phyloP scores from a whole-genome alignment of 1,140 invertebrate species.

The Drosophila sp. region DNA sequence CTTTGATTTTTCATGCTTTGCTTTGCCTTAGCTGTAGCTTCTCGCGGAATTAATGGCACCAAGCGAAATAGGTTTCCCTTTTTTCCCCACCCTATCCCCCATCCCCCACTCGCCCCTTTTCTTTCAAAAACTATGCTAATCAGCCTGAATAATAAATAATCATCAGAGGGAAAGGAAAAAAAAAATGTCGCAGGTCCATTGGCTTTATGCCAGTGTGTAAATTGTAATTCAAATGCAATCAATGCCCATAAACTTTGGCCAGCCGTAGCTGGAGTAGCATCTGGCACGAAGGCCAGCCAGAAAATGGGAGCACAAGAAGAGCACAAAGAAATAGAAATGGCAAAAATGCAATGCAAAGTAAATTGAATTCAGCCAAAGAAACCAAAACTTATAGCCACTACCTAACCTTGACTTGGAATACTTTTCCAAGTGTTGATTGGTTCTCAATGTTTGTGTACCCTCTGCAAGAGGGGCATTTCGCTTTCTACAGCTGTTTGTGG shows the following conservation, averaged over 20 bases:
- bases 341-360: constrained; percentile 8
- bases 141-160: constrained; percentile 13
- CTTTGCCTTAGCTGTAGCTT: background rate
- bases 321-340: background rate
- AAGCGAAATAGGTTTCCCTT: background rate
- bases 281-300: background rate
- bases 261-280: background rate
- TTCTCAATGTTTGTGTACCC: background rate
- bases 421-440: constrained; percentile 1
- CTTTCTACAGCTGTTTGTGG: background rate
- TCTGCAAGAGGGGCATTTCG: background rate
- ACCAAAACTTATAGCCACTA: constrained; percentile 10
- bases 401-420: constrained; percentile 9
- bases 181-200: constrained; percentile 9
- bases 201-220: constrained; percentile 13
- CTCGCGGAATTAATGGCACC: constrained; percentile 8
- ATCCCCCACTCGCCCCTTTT: no score
- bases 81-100: background rate
- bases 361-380: constrained; percentile 9
- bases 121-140: constrained; percentile 11
- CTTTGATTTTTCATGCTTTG: constrained; percentile 54
- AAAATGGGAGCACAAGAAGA: background rate
- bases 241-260: constrained; percentile 10
- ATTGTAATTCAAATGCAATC: constrained; percentile 14
- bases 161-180: background rate